These are phyloP conservation scores for Erethizon dorsatum DNA, from an alignment of 2,797 vertebrate genomes.

Conservation along the genomic window DNA sequence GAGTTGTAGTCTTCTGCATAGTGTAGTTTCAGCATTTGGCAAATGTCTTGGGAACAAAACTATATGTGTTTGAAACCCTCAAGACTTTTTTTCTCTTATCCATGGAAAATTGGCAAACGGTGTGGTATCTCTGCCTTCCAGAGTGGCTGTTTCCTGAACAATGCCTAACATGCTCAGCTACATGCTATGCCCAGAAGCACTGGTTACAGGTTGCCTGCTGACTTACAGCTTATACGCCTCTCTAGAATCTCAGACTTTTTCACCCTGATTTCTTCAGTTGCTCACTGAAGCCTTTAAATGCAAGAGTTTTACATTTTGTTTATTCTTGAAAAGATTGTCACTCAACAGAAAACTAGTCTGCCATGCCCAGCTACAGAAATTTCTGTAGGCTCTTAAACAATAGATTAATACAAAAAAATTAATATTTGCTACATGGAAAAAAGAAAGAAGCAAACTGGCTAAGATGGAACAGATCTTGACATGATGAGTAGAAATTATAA, in stretches of 20 bases:
- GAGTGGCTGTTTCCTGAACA: background rate
- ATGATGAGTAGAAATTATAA: background rate
- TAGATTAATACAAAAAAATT: background rate
- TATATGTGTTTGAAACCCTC: background rate
- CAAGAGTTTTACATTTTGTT: background rate
- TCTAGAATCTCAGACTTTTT: background rate
- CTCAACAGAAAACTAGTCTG: background rate
- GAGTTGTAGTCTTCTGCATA: background rate
- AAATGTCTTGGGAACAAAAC: background rate
- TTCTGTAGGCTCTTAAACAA: background rate
- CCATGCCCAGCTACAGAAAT: background rate
- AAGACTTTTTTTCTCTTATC: background rate
- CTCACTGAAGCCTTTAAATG: background rate
- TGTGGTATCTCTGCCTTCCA: background rate
- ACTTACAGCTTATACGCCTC: background rate
- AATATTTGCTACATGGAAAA: background rate
- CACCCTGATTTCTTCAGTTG: constrained; percentile 10
- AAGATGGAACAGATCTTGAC: background rate
- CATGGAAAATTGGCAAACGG: background rate
- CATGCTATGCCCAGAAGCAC: background rate
- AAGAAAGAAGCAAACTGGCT: background rate
- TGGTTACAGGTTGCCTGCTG: background rate
- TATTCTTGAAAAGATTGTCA: background rate
- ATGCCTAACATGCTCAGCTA: background rate
- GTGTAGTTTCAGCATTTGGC: background rate